A percentile compares a stretch with the other conserved stretches of the same genome.
These are phyloP conservation scores for Spea bombifrons DNA, from an alignment of 2,113 vertebrate genomes.

Conservation along the genomic window DNA sequence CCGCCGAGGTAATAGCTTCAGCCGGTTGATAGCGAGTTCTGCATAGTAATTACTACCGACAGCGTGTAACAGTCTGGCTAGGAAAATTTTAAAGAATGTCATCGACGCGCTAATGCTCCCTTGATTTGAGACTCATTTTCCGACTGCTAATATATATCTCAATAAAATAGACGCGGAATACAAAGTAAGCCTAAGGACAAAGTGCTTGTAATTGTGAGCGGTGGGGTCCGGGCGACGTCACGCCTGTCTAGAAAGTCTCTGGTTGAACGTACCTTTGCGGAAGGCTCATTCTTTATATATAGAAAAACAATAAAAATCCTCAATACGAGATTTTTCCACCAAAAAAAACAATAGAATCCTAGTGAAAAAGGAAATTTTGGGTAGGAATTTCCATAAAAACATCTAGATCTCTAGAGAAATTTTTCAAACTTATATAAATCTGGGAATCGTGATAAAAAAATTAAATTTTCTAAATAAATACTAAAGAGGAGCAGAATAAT, in stretches of 20 bases:
- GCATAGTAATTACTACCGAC: conserved; percentile 37
- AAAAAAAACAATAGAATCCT: neutral
- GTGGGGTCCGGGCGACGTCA: neutral
- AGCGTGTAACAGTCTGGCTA: neutral
- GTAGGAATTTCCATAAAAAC: too few species aligned
- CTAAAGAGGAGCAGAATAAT: too few species aligned
- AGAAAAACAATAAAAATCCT: neutral
- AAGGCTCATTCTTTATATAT: neutral
- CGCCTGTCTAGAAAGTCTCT: conserved; percentile 6
- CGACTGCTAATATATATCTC: neutral
- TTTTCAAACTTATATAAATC: too few species aligned
- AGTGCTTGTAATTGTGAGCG: too few species aligned
- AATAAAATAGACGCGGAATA: neutral
- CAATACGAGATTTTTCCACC: neutral
- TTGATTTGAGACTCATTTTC: conserved; percentile 25
- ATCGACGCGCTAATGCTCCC: neutral
- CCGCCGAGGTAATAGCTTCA: conserved; percentile 32
- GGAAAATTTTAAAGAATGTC: conserved; percentile 5
- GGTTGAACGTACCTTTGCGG: neutral
- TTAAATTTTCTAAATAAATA: too few species aligned
- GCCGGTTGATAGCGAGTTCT: neutral
- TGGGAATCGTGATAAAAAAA: too few species aligned
- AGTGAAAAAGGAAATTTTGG: too few species aligned
- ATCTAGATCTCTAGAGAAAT: too few species aligned
- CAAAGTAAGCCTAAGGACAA: neutral